phyloP scores from a whole-genome alignment of 2,797 vertebrate genomes.

The Ptychobarbus kaznakovi region DNA sequence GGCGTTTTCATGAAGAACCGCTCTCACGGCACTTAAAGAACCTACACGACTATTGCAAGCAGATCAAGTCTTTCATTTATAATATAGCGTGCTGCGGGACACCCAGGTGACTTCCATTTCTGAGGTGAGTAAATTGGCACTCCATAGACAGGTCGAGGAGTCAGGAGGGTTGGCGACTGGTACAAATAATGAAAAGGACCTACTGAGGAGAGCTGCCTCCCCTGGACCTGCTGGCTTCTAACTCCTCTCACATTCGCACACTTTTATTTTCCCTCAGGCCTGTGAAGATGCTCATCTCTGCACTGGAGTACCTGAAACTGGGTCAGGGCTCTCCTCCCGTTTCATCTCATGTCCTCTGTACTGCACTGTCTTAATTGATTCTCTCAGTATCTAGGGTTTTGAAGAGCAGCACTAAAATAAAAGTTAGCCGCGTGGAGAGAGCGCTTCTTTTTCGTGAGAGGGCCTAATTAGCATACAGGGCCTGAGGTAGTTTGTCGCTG shows the following conservation, averaged over 20 bases:
- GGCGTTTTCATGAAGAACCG: background rate
- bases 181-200: slow-evolving; percentile 58
- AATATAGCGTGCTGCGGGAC: slow-evolving; percentile 1
- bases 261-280: slow-evolving; percentile 60
- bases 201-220: slow-evolving; percentile 36
- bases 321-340: slow-evolving; percentile 73
- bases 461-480: slow-evolving; percentile 64
- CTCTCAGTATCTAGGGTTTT: slow-evolving; percentile 53
- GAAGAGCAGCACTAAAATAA: slow-evolving; percentile 62
- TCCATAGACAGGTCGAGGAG: slow-evolving; percentile 38
- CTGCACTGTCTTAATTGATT: slow-evolving; percentile 71
- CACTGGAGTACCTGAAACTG: slow-evolving; percentile 65
- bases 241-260: slow-evolving; percentile 50
- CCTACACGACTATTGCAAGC: slow-evolving; percentile 26
- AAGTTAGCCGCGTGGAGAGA: slow-evolving; percentile 67
- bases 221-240: slow-evolving; percentile 52
- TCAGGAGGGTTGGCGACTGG: slow-evolving; percentile 40
- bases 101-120: slow-evolving; percentile 42
- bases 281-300: slow-evolving; percentile 51
- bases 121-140: slow-evolving; percentile 40
- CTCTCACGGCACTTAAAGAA: slow-evolving; percentile 6
- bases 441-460: slow-evolving; percentile 35
- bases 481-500: slow-evolving; percentile 45
- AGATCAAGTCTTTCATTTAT: slow-evolving; percentile 35
- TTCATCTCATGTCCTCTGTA: slow-evolving; percentile 75